Evolutionary conservation across 2,113 vertebrate genomes (phyloP).

Genomic region (Dolichallabes microphthalmus): DNA sequence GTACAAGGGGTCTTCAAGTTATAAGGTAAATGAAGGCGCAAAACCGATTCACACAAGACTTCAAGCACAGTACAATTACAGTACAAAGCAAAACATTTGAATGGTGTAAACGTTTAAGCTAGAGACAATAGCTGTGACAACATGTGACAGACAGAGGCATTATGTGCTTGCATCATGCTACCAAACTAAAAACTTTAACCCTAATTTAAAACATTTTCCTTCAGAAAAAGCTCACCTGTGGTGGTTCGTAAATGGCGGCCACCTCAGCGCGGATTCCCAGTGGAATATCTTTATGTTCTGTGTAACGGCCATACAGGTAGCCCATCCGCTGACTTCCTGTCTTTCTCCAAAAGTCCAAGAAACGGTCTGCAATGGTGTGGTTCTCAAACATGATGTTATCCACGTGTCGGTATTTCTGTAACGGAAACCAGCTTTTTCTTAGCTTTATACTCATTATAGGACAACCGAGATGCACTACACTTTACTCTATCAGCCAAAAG

Average conservation of each 20-base stretch:
- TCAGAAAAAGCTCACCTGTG: slow-evolving; percentile 76
- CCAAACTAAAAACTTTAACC: neutral
- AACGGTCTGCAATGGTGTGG: slow-evolving; percentile 96
- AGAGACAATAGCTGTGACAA: neutral
- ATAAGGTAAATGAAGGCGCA: no score
- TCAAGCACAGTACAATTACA: no score
- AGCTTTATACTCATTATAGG: neutral
- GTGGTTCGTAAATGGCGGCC: slow-evolving; percentile 95
- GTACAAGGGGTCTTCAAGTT: no score
- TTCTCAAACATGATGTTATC: slow-evolving; percentile 99
- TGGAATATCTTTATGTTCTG: slow-evolving; percentile 96
- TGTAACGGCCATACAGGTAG: slow-evolving; percentile 91
- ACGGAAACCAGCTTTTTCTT: neutral
- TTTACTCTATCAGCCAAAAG: neutral
- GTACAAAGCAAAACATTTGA: no score
- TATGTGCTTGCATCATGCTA: neutral
- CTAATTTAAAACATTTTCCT: neutral
- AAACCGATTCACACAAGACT: no score
- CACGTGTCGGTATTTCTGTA: slow-evolving; percentile 97
- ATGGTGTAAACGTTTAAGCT: neutral
- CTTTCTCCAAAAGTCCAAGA: slow-evolving; percentile 98
- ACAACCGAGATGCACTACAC: neutral
- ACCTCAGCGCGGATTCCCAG: slow-evolving; percentile 94
- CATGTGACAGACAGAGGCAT: neutral
- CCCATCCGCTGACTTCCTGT: slow-evolving; percentile 94